These are phyloP conservation scores for Phodopus roborovskii DNA, from an alignment of 2,113 vertebrate genomes.

Conservation along the genomic window DNA sequence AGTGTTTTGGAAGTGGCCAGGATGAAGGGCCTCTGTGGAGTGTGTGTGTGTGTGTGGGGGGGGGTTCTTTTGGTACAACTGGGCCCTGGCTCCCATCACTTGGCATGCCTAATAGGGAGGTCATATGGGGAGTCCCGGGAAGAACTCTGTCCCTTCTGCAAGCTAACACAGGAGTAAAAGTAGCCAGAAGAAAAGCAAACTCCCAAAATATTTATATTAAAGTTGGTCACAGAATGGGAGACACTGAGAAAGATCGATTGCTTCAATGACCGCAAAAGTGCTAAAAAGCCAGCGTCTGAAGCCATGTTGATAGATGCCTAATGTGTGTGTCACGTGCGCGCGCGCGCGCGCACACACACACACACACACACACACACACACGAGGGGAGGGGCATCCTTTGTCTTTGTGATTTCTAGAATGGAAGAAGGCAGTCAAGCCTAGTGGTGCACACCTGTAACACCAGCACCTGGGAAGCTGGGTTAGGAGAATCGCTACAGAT, in stretches of 20 bases:
- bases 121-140: neutral
- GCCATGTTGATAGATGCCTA: neutral
- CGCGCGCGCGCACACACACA: too few relatives aligned
- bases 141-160: neutral
- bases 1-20: too few relatives aligned
- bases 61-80: neutral
- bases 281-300: neutral
- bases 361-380: neutral
- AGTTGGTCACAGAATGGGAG: neutral
- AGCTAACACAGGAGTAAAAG: neutral
- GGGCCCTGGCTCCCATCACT: neutral
- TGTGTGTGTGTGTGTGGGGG: neutral
- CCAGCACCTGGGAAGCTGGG: neutral
- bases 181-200: neutral
- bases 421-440: neutral
- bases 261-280: neutral
- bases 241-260: neutral
- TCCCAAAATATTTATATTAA: neutral
- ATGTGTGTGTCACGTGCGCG: too few relatives aligned
- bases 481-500: neutral
- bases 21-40: neutral
- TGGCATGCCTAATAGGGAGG: neutral
- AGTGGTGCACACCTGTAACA: neutral
- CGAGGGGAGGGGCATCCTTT: neutral
- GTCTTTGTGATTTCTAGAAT: neutral